Conservation (phyloP, 1,140 invertebrate genomes). For the Bombus confusus region DNA sequence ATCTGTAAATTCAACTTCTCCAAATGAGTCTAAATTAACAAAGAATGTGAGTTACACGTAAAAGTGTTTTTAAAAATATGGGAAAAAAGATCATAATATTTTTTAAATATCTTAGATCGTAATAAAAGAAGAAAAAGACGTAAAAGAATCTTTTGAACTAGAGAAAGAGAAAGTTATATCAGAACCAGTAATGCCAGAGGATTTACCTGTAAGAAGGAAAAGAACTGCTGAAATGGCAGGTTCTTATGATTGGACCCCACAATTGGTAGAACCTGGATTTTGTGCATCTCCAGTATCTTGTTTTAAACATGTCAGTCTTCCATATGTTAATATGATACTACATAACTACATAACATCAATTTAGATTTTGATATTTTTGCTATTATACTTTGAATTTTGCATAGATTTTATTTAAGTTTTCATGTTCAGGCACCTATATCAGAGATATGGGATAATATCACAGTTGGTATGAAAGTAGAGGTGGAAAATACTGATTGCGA, state of each 20-base stretch:
- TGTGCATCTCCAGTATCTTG: slow-evolving; percentile 93
- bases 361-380: not conserved
- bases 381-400: not conserved
- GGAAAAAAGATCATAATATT: not conserved
- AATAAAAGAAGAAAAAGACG: slow-evolving; percentile 64
- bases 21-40: slow-evolving; percentile 61
- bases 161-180: slow-evolving; percentile 71
- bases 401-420: not conserved
- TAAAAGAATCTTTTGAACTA: slow-evolving; percentile 51
- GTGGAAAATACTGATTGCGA: slow-evolving; percentile 96
- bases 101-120: slow-evolving; percentile 41
- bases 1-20: slow-evolving; percentile 61
- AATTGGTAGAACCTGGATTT: slow-evolving; percentile 89
- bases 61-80: not conserved
- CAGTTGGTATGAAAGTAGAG: slow-evolving; percentile 97
- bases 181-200: slow-evolving; percentile 78
- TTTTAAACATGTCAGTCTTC: slow-evolving; percentile 90
- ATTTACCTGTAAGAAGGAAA: slow-evolving; percentile 82
- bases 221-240: slow-evolving; percentile 85
- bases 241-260: slow-evolving; percentile 92
- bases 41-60: slow-evolving; percentile 67
- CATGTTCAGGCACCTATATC: slow-evolving; percentile 89
- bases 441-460: slow-evolving; percentile 96
- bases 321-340: slow-evolving; percentile 28
- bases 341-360: not conserved